Evolutionary conservation across 2,888 invertebrate genomes (phyloP).

Genomic region (Abscondita cerata): DNA sequence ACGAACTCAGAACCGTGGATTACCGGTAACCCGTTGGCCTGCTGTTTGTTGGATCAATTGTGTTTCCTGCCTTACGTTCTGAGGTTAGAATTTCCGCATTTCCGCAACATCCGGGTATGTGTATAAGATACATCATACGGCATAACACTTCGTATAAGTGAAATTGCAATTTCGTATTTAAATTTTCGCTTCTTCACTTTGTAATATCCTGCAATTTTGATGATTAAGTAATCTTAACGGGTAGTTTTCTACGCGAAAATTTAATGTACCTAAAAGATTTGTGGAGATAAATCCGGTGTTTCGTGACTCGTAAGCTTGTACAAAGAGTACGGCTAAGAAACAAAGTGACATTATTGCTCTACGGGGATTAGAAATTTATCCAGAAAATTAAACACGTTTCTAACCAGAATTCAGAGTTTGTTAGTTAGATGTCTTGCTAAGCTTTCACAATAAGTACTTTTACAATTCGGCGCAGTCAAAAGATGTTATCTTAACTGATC

Average conservation of each 20-base stretch:
- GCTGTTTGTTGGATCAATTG: slow-evolving; percentile 46
- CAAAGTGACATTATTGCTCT: slow-evolving; percentile 34
- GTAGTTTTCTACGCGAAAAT: slow-evolving; percentile 23
- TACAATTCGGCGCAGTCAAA: no score
- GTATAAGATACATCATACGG: slow-evolving; percentile 26
- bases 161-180: no score
- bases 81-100: slow-evolving; percentile 44
- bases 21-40: slow-evolving; percentile 42
- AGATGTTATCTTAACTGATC: no score
- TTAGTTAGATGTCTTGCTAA: slow-evolving; percentile 16
- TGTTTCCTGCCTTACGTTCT: slow-evolving; percentile 43
- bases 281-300: slow-evolving; percentile 32
- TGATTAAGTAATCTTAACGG: slow-evolving; percentile 25
- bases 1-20: slow-evolving; percentile 47
- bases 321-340: slow-evolving; percentile 34
- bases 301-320: slow-evolving; percentile 35
- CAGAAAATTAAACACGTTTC: slow-evolving; percentile 35
- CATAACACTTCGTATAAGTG: slow-evolving; percentile 5
- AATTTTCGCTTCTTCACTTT: not conserved
- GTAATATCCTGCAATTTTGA: slow-evolving; percentile 26
- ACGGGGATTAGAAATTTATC: slow-evolving; percentile 35
- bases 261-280: slow-evolving; percentile 35
- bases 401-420: slow-evolving; percentile 29
- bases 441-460: slow-evolving; percentile 5
- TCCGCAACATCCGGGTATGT: slow-evolving; percentile 39